A percentile compares a stretch with the other conserved stretches of the same genome.
phyloP scores from a whole-genome alignment of 92 coral and sea anemone species.

The Plumapathes pennacea region DNA sequence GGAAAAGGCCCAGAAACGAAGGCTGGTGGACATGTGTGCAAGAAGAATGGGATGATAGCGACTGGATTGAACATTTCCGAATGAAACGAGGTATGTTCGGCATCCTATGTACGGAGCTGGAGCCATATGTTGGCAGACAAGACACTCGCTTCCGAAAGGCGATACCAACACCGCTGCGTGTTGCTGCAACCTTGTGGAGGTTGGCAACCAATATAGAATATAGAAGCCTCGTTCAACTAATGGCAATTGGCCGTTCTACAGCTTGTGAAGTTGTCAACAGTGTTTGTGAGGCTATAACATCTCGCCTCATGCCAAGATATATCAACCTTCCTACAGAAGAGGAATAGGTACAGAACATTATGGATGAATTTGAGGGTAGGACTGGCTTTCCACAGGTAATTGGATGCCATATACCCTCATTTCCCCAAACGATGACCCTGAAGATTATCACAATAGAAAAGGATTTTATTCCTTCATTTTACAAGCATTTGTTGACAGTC shows the following conservation, averaged over 20 bases:
- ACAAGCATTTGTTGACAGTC: conserved; percentile 8
- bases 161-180: conserved; percentile 4
- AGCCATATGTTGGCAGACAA: conserved; percentile 7
- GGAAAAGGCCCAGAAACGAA: conserved; percentile 5
- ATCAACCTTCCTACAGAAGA: background rate
- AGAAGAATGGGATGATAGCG: conserved; percentile 2
- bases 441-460: conserved; percentile 13
- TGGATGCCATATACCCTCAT: background rate
- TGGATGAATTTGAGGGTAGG: conserved; percentile 1
- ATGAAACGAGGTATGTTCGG: conserved; percentile 5
- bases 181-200: conserved; percentile 15
- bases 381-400: background rate
- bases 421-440: conserved; percentile 3
- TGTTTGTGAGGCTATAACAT: conserved; percentile 25
- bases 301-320: background rate
- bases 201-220: conserved; percentile 31
- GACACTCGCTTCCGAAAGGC: conserved; percentile 23
- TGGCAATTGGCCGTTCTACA: conserved; percentile 40
- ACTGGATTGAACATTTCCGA: conserved; percentile 19
- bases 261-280: conserved; percentile 30
- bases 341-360: conserved; percentile 7
- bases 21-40: conserved; percentile 7
- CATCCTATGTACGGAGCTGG: conserved; percentile 14
- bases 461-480: conserved; percentile 1
- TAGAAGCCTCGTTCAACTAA: conserved; percentile 25